Base-by-base conservation (phyloP, 2,888 invertebrate species). In the Ochropleura leucogaster region DNA sequence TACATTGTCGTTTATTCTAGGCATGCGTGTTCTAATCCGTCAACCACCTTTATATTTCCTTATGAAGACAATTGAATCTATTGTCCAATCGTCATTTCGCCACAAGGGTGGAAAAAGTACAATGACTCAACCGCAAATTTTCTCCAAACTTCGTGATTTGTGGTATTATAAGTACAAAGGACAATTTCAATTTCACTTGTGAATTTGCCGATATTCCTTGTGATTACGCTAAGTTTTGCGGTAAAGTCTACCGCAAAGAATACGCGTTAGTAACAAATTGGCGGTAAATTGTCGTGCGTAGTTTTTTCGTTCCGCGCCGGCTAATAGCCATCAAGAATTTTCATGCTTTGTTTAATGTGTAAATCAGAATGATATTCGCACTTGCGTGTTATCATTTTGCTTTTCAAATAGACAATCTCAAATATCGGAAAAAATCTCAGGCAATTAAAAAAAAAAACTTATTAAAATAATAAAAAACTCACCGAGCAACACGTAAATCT, bases 401-500 rank as follows among this genome's bases (percentile, higher is more conserved):
- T 80, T 66, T 74, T 73, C 47, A 66, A 65, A 72, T 74, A 62
- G 55, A 53, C 42, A 42, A 72, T 78, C 63, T 68, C 46, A 77
- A 71, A 60, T 68, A 68, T 49, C 47, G n/a, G 47, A 51, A 82
- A 63, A 80, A 66, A 40, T 49, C 2, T 46, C 57, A 74, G 20
- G 49, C 51, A 12, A 46, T 66, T 68, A 67, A 67, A 74, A 83
- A 82, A 40, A 16, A 49, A 20, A 51, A 18, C n/a, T n/a, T n/a
- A 20, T 51, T 53, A 14, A 30, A 55, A 55, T 47, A 83, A 77
- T 47, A 83, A 77, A 6, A 16, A 69, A 95, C 96, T 95, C 83
- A 96, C 96, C 96, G 68, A 96, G 88, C 88, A 96, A 86, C 77
- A 96, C 74, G 85, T 94, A 89, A 87, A 94, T 89, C 92, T 94